Percentiles rank a stretch among this genome's conserved stretches.
Conservation (phyloP, 92 coral and sea anemone species). For the Blastomussa wellsi region DNA sequence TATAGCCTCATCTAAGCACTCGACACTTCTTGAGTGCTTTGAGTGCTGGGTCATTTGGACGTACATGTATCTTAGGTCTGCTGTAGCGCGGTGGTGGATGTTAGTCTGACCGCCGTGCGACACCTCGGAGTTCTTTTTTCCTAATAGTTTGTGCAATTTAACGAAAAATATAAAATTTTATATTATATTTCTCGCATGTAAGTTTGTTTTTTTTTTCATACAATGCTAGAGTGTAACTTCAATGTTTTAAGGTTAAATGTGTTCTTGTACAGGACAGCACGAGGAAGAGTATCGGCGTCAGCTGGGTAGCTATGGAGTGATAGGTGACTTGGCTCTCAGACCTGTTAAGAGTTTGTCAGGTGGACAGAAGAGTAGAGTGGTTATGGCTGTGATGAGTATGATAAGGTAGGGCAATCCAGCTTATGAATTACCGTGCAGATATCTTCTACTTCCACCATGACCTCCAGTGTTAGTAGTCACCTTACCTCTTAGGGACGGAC, state of each 20-base stretch:
- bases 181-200: not conserved
- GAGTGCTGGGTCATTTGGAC: no score
- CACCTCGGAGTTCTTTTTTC: no score
- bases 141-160: no score
- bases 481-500: no score
- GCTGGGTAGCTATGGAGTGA: conserved; percentile 85
- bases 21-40: no score
- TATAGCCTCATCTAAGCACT: no score
- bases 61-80: no score
- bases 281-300: conserved; percentile 82
- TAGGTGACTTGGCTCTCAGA: conserved; percentile 82
- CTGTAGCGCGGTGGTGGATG: no score
- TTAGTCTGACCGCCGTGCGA: no score
- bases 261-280: conserved; percentile 56
- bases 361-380: conserved; percentile 91
- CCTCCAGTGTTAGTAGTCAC: no score
- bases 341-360: conserved; percentile 87
- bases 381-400: conserved; percentile 80
- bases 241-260: not conserved
- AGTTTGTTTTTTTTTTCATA: not conserved
- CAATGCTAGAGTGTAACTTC: not conserved
- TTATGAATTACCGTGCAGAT: not conserved
- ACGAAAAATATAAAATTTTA: no score
- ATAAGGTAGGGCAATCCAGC: conserved; percentile 44
- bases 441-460: not conserved